Conservation (phyloP, 2,113 vertebrate genomes). For the Holacanthus passer region DNA sequence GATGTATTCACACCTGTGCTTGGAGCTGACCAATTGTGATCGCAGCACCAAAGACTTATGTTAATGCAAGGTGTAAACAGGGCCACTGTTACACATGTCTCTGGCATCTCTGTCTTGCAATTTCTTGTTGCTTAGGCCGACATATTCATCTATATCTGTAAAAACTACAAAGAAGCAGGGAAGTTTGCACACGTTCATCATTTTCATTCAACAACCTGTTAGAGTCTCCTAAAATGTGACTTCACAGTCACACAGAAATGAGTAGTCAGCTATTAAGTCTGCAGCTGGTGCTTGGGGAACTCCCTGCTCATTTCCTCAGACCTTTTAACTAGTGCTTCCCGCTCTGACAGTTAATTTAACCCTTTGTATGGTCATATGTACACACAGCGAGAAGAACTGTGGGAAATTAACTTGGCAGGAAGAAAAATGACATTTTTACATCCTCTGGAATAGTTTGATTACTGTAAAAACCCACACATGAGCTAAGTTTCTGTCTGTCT, state of each 20-base stretch:
- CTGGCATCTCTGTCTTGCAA: neutral
- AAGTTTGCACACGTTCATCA: neutral
- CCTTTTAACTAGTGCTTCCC: neutral
- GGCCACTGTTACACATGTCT: too few relatives aligned
- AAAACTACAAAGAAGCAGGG: neutral
- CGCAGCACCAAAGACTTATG: too few relatives aligned
- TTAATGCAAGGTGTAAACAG: too few relatives aligned
- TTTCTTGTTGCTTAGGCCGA: too few relatives aligned
- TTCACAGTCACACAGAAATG: neutral
- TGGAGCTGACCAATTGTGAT: too few relatives aligned
- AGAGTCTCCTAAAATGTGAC: neutral
- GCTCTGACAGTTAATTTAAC: neutral
- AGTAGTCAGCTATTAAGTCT: neutral
- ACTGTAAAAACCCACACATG: neutral
- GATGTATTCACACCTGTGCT: too few relatives aligned
- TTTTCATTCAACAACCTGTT: neutral
- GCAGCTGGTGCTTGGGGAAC: conserved; percentile 1
- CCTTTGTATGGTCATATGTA: neutral
- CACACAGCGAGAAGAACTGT: neutral
- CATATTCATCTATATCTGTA: neutral
- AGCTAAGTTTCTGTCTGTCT: neutral
- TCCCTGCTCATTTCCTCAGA: neutral
- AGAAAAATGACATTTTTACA: neutral
- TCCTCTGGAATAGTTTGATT: neutral
- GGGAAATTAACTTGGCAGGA: neutral